Base-by-base conservation (phyloP, 2,888 invertebrate genomes). In the Lomographa bimaculata region DNA sequence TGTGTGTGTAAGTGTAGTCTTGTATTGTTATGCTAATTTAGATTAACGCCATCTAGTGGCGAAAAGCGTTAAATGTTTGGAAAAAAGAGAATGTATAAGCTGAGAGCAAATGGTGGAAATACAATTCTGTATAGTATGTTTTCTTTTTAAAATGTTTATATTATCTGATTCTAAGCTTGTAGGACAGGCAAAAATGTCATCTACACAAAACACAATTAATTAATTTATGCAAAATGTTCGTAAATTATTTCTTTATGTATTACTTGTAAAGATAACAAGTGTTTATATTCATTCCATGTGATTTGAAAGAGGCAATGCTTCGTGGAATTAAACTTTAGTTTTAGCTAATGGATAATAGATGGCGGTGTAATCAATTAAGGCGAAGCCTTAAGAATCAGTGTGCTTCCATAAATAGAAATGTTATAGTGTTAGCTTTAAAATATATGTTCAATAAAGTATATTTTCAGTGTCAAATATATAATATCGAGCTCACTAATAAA, bases 391-490 rank as follows among this genome's bases (percentile, higher is more conserved):
- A 49, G 35, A 63, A 64, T 60, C 52, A 10, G 29, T 43, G 65
- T 61, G 63, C 73, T 77, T 76, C 68, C 64, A 66, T 42, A 57
- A 17, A 27, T 56, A 50, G 34, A 20, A 50, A 37, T 35, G 17
- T 39, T 44, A 41, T 29, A 39, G 23, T 46, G 21, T 32, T 38
- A 12, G 7, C 1, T 36, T 2, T 25, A 35, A 43, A 21, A 24
- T 25, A 33, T 1, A 5, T 14, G n/a, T n/a, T n/a, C n/a, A 14
- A 14, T 33, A 29, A 70, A 72, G 74, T 75, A 68, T 81, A 84
- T 81, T 86, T 81, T 81, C 85, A 82, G 65, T 82, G 85, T 86
- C 84, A 82, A 73, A 57, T 51, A 44, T 47, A 25, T 52, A n/a
- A n/a, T n/a, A n/a, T 2, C 5, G 4, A 35, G 26, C 41, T 41